A percentile compares a stretch with the other conserved stretches of the same genome.
Conservation (phyloP, 2,888 invertebrate genomes). For the Electrophaes corylata region DNA sequence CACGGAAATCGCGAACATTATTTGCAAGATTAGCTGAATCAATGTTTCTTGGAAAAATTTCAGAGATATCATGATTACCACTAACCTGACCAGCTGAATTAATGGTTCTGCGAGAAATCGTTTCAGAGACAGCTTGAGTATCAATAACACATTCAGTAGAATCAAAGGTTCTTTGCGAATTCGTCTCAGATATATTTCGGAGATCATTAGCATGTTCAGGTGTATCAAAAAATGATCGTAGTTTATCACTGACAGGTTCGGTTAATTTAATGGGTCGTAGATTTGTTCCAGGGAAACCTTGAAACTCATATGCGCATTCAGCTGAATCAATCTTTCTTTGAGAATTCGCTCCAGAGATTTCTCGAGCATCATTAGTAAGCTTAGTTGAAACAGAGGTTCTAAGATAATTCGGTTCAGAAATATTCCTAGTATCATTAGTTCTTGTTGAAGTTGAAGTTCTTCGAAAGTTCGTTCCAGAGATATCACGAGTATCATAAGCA, state of each 20-base stretch:
- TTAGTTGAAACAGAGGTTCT: too few species aligned
- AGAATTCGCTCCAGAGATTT: too few species aligned
- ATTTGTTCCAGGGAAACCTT: not conserved
- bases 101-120: too few species aligned
- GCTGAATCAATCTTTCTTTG: too few species aligned
- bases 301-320: not conserved
- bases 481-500: not conserved
- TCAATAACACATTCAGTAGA: not conserved
- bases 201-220: not conserved
- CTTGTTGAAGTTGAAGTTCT: not conserved
- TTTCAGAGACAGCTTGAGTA: not conserved
- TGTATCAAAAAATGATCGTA: too few species aligned
- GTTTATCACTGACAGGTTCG: too few species aligned
- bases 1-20: not conserved
- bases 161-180: not conserved
- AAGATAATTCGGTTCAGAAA: too few species aligned
- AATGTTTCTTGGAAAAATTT: not conserved
- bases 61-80: not conserved
- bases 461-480: not conserved
- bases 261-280: too few species aligned
- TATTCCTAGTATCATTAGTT: too few species aligned
- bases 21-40: not conserved
- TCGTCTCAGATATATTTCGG: not conserved
- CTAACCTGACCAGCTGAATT: too few species aligned
- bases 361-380: too few species aligned